Base-by-base conservation (phyloP, 2,113 vertebrate genomes). In the Dasyurus viverrinus region DNA sequence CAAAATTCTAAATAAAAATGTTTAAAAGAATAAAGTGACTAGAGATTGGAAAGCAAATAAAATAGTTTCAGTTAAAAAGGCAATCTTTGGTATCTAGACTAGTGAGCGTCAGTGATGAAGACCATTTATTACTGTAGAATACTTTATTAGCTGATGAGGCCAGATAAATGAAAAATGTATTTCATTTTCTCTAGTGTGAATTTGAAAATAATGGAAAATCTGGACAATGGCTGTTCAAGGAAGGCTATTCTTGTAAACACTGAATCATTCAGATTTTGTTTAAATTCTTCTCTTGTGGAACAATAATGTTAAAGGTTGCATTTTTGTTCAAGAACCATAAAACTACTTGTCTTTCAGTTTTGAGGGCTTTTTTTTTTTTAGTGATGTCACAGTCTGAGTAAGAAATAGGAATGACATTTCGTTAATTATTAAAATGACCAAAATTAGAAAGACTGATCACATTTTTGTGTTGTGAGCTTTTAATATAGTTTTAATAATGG, bases 381-480 rank as follows among this genome's bases (percentile, higher is more conserved):
- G 53, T 84, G 95, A 89, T 94, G 36, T 91, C 93, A 53, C 25
- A 48, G 91, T 46, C n/a, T 48, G 53, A 68, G 54, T 55, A 53
- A 68, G 53, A 96, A 94, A 54, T 92, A 93, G 52, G 47, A 95
- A 94, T 96, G 93, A 93, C 91, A 94, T 90, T 94, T 97, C 92
- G 93, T 97, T 96, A 96, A 93, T 96, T 96, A 52, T 23, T 25
- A 92, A 24, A 76, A 92, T 8, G 93, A 76, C 52, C 1, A 22
- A 84, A 93, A 50, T 96, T 97, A 93, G 96, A 84, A 94, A 93
- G 93, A 95, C 47, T n/a, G 10, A 94, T 96, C 26, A 36, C 54
- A 93, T 94, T 93, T 93, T 94, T 95, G 91, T 94, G 93, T 95
- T 97, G 97, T 96, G 94, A 12, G 91, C 90, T 96, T 97, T 96